Conservation (phyloP, 2,797 vertebrate species). For the Lates japonicus region DNA sequence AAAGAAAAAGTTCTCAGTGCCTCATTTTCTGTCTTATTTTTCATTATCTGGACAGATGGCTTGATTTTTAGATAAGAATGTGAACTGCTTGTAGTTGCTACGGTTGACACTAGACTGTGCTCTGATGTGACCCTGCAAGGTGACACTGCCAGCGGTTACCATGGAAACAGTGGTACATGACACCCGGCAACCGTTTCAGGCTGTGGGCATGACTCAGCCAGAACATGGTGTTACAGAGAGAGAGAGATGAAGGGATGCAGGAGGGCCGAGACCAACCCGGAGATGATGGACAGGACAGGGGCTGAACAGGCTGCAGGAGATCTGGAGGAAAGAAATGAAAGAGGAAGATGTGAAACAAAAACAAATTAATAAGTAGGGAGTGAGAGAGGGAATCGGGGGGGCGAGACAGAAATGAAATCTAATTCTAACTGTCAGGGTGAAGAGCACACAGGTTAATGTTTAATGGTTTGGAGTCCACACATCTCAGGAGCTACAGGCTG, state of each 20-base stretch:
- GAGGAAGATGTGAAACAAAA: too few species aligned
- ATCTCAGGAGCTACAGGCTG: slow-evolving; percentile 7
- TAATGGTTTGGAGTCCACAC: slow-evolving; percentile 39
- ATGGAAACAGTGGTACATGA: slow-evolving; percentile 77
- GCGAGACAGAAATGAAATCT: slow-evolving; percentile 19
- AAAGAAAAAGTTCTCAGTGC: not conserved
- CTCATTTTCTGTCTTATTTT: not conserved
- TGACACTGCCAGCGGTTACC: slow-evolving; percentile 80
- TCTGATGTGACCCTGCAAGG: slow-evolving; percentile 51
- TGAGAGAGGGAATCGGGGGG: not conserved
- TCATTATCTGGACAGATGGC: too few species aligned
- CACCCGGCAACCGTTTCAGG: slow-evolving; percentile 64
- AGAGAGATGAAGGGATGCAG: slow-evolving; percentile 12
- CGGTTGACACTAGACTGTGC: slow-evolving; percentile 50
- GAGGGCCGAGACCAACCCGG: not conserved
- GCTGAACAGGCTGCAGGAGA: slow-evolving; percentile 4
- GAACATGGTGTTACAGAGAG: slow-evolving; percentile 42
- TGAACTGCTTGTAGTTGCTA: slow-evolving; percentile 8
- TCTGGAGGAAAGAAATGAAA: not conserved
- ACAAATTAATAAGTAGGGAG: not conserved
- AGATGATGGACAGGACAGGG: slow-evolving; percentile 6
- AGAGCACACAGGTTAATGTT: slow-evolving; percentile 50
- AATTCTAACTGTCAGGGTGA: slow-evolving; percentile 40
- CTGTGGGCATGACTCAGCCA: slow-evolving; percentile 83
- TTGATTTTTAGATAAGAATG: not conserved